Conservation (phyloP, 2,113 vertebrate species). For the Trichechus manatus region DNA sequence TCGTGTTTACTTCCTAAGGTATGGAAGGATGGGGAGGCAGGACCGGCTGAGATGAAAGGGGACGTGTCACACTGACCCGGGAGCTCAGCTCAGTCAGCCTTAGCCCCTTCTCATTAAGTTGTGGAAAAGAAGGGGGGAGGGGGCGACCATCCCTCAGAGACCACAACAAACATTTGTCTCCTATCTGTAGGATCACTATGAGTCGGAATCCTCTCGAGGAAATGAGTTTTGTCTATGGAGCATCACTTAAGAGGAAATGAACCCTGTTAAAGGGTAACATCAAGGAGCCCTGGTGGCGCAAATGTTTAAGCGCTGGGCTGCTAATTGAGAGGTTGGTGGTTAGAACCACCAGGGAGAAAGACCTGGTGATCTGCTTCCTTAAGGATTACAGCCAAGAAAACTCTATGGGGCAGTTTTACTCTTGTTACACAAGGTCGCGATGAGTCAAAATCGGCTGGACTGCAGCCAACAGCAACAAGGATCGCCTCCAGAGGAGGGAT, state of each 20-base stretch:
- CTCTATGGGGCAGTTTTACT: neutral
- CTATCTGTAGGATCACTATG: neutral
- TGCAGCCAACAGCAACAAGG: neutral
- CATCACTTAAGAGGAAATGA: neutral
- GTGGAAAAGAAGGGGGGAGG: neutral
- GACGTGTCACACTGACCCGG: neutral
- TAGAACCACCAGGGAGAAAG: neutral
- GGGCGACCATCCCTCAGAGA: neutral
- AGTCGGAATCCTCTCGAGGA: neutral
- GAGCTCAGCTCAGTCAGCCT: neutral
- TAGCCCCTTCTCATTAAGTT: neutral
- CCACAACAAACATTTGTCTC: neutral
- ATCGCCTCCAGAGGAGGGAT: neutral
- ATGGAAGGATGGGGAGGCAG: neutral
- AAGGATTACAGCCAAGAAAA: neutral
- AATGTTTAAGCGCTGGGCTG: neutral
- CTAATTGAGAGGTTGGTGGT: neutral
- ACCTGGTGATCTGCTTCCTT: neutral
- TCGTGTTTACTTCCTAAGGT: neutral
- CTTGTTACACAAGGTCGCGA: neutral
- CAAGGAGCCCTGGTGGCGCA: neutral
- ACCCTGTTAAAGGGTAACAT: neutral
- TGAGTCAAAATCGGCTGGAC: neutral
- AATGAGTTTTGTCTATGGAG: neutral
- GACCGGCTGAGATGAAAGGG: neutral